Evolutionary conservation across 2,797 vertebrate genomes (phyloP).

Genomic region (Pseudomugil gertrudae): DNA sequence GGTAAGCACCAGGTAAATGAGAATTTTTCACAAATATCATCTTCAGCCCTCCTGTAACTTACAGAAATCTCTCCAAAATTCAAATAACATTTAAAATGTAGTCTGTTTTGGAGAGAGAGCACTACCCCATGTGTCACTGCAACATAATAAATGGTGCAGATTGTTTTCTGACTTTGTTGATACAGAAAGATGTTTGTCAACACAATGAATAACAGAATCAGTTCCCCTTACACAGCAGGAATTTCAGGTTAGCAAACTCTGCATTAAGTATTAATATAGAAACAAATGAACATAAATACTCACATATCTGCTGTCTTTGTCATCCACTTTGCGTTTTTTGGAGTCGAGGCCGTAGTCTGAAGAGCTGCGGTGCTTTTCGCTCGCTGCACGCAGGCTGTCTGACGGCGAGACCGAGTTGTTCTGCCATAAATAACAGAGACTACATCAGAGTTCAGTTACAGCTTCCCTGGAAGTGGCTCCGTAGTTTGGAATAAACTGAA

Average conservation of each 20-base stretch:
- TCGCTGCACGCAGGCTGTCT: constrained; percentile 89
- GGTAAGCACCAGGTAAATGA: background rate
- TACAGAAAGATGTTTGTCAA: background rate
- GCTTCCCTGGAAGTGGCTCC: background rate
- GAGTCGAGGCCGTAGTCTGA: constrained; percentile 90
- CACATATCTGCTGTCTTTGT: constrained; percentile 96
- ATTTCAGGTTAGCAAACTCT: background rate
- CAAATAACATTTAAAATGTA: background rate
- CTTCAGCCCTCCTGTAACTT: background rate
- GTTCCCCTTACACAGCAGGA: background rate
- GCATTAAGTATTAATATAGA: background rate
- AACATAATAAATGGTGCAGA: background rate
- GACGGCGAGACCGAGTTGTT: constrained; percentile 95
- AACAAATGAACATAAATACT: constrained; percentile 53
- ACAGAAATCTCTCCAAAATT: background rate
- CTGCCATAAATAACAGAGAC: constrained; percentile 72
- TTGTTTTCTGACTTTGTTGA: background rate
- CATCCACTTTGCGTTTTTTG: constrained; percentile 95
- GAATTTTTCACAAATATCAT: background rate
- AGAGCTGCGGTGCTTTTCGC: constrained; percentile 92
- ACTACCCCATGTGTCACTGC: background rate
- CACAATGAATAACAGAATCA: background rate
- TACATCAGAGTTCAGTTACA: constrained; percentile 36
- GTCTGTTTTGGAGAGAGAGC: background rate
- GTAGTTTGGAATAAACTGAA: background rate